Evolutionary conservation across 2,113 vertebrate genomes (phyloP).

Genomic region (Dromas ardeola): DNA sequence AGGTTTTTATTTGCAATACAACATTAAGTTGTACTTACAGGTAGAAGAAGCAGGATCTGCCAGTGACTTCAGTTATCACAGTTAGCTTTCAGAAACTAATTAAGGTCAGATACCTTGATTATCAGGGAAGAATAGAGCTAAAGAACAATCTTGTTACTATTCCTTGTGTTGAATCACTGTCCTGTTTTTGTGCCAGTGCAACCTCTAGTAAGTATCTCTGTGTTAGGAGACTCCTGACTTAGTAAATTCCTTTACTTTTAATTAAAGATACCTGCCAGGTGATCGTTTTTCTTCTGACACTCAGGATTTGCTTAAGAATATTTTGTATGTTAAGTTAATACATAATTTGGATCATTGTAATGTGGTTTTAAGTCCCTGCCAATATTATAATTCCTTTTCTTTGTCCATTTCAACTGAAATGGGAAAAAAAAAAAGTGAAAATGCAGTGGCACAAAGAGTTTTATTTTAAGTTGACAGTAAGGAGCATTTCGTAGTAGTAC

Average conservation of each 20-base stretch:
- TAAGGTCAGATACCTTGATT: background rate
- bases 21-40: background rate
- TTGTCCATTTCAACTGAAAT: background rate
- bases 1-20: background rate
- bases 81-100: background rate
- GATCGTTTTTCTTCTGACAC: background rate
- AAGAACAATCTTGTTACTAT: background rate
- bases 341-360: background rate
- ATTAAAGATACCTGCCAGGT: background rate
- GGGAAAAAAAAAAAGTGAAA: background rate
- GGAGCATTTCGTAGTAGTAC: background rate
- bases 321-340: background rate
- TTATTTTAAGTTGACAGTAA: background rate
- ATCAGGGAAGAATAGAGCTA: background rate
- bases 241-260: background rate
- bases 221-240: background rate
- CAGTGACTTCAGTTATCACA: background rate
- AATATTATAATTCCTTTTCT: background rate
- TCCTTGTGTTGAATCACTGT: background rate
- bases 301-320: background rate
- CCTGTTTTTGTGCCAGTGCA: background rate
- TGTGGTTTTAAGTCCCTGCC: background rate
- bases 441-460: background rate
- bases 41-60: background rate
- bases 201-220: background rate